Base-by-base conservation (phyloP, 1,140 invertebrate species). In the Bombus consobrinus region DNA sequence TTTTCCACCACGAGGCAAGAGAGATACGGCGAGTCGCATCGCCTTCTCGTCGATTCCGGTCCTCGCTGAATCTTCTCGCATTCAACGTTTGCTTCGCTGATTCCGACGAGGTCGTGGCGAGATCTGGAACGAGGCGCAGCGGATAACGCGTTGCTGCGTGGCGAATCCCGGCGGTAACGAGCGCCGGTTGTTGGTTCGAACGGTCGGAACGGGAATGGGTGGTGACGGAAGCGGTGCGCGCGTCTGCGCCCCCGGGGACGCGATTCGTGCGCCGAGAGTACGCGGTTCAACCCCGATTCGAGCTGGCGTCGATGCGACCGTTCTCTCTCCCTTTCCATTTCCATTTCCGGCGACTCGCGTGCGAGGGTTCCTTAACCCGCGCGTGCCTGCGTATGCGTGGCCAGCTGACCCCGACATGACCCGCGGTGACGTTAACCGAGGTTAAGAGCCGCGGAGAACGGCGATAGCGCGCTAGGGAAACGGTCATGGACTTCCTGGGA, bases 321-420 rank as follows among this genome's bases (percentile, higher is more conserved):
- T 13, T 22, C 37, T 25, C 13, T 37, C 37, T 73, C 80, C 47
- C 47, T 53, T 53, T 53, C 47, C 18, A 25, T 73, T 47, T 12
- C 69, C 71, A 18, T 47, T 41, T 73, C n/a, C 69, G 57, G 25
- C 39, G 81, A 39, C 86, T 87, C 89, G 88, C 82, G 73, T 57
- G 72, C 69, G 72, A 77, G 87, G 69, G 90, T 91, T 91, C 87
- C 83, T 91, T 89, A 90, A 91, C 91, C 89, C 86, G 85, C 74
- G 71, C 41, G 74, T 59, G 75, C 37, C 34, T 18, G 79, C 81
- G 80, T 84, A 79, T 69, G 82, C 41, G 84, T 80, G 78, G 76
- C 77, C 88, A 86, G 81, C 72, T 88, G 88, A 89, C 82, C 84
- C 74, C 66, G 68, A 5, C 72, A 69, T 87, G 89, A 90, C 82